Evolutionary conservation across 1,140 invertebrate species (phyloP), one percentile per base, ranked within the genome.

Genomic region (Sweltsa coloradensis): DNA sequence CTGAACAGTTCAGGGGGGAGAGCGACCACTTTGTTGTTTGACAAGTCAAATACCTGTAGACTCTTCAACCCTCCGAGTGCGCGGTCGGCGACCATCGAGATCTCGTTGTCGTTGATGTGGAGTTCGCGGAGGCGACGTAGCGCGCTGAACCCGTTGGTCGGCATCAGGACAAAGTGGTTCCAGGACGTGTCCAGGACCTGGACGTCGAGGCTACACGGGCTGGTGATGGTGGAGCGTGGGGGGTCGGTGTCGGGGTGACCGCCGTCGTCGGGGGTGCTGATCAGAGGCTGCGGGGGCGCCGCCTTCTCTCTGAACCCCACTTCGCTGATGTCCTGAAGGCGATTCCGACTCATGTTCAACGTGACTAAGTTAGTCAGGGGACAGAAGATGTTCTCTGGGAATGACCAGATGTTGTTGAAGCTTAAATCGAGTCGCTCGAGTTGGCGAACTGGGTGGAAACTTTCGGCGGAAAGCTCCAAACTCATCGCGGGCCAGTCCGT

Each of bases 381-480:
- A 60, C 89, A 93, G 60, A 93, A 90, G 14, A 89, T 68, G 49
- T 81, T 81, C 53, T 85, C 81, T 1, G 89, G 87, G 58, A 94
- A 77, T 14, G 83, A 81, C 79, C 83, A 87, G 52, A 94, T 85
- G 60, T 89, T 89, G 61, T 92, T 92, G 54, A 76, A 79, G 56
- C 85, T 88, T 24, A 95, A 65, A 63, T 94, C 89, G 41, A 94
- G 70, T 51, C 81, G 75, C 66, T 89, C 83, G 56, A 89, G 67
- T 58, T 85, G 77, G 49, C 76, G 68, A 34, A 81, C 75, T 34
- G 75, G 73, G 19, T 69, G 66, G 61, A 87, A 91, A 47, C 79
- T 82, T 45, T 81, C 79, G 6, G 74, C 68, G 50, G 79, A 76
- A 51, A 92, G 71, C 57, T 89, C 83, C 53, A 91, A 70, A 55